phyloP scores from a whole-genome alignment of 1,140 invertebrate genomes.

The Pachypsylla venusta region DNA sequence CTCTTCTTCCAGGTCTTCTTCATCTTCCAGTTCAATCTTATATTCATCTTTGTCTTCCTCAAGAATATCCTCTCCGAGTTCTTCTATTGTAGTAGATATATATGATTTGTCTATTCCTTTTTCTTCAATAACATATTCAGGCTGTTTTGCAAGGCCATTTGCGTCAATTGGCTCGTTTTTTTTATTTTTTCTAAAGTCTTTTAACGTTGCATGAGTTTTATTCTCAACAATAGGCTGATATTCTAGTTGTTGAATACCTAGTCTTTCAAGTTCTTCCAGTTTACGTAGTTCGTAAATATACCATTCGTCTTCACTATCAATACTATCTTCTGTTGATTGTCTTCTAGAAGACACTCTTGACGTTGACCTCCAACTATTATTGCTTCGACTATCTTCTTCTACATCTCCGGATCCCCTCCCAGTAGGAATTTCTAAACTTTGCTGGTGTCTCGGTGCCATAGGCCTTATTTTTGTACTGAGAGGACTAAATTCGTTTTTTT shows the following conservation, averaged over 20 bases:
- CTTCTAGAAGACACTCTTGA: slow-evolving; percentile 71
- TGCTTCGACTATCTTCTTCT: slow-evolving; percentile 68
- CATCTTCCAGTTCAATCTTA: background rate
- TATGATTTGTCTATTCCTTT: background rate
- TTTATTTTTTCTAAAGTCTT: slow-evolving; percentile 17
- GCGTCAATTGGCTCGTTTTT: background rate
- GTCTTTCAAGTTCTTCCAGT: slow-evolving; percentile 68
- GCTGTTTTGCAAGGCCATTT: background rate
- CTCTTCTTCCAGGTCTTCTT: slow-evolving; percentile 13
- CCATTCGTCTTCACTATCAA: slow-evolving; percentile 86
- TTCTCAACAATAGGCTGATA: slow-evolving; percentile 37
- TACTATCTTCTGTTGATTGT: slow-evolving; percentile 82
- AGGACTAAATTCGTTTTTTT: background rate
- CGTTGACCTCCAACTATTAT: slow-evolving; percentile 68
- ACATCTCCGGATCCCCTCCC: slow-evolving; percentile 38
- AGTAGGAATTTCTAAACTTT: slow-evolving; percentile 60
- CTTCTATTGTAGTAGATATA: background rate
- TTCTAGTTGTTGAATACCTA: background rate
- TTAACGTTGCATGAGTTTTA: slow-evolving; percentile 41
- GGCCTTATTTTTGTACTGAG: background rate
- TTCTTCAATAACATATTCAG: background rate
- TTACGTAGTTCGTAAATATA: slow-evolving; percentile 77
- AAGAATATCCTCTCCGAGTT: background rate
- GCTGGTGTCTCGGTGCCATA: slow-evolving; percentile 45
- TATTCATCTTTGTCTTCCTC: background rate